Percentiles rank a stretch among this genome's conserved stretches.
phyloP scores from a whole-genome alignment of 2,113 vertebrate species.

The Turdus rufiventris region DNA sequence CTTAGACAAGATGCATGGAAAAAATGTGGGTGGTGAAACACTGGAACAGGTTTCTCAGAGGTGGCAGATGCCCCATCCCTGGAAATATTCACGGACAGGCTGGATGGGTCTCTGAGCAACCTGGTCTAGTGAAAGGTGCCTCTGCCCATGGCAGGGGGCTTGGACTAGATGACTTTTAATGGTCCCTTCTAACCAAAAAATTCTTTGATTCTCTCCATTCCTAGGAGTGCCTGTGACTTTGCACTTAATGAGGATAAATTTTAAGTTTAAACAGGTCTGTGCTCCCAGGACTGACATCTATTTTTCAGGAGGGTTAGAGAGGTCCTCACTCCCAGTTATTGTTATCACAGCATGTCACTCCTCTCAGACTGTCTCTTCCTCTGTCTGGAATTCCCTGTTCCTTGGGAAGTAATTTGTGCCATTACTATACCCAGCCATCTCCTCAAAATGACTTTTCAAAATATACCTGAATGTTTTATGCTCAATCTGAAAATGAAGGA shows the following conservation, averaged over 20 bases:
- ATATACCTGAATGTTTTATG: background rate
- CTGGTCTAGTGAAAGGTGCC: background rate
- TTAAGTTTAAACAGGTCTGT: background rate
- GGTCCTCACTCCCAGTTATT: background rate
- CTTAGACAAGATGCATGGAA: background rate
- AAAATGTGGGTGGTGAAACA: background rate
- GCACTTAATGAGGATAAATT: no score
- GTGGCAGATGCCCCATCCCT: background rate
- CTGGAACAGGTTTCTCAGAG: background rate
- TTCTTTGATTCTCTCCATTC: background rate
- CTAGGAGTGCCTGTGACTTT: background rate
- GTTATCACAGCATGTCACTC: background rate
- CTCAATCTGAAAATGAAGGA: background rate
- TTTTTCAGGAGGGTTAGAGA: background rate
- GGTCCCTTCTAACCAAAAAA: background rate
- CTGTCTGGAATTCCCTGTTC: background rate
- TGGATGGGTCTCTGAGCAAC: background rate
- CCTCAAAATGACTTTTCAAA: background rate
- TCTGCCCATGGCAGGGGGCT: background rate
- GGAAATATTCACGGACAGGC: background rate
- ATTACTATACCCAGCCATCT: background rate
- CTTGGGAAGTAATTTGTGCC: background rate
- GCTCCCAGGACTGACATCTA: background rate
- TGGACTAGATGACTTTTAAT: background rate
- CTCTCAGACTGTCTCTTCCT: background rate